These are phyloP conservation scores for Drosophila colorata DNA, from an alignment of 2,888 invertebrate species.

Conservation along the genomic window DNA sequence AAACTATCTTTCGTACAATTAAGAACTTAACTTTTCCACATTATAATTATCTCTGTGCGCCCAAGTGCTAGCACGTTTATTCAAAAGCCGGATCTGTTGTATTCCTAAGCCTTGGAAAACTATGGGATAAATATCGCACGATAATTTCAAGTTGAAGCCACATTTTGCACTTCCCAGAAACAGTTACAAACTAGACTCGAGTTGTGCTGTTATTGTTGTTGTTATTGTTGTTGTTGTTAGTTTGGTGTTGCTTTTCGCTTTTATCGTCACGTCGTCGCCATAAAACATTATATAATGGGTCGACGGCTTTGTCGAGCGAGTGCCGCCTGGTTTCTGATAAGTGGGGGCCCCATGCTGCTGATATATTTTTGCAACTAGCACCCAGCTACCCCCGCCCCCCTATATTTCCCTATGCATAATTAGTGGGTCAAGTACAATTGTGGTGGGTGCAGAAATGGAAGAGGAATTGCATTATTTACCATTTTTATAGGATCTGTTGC, in stretches of 20 bases:
- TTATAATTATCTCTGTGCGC: neutral
- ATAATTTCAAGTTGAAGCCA: slow-evolving; percentile 8
- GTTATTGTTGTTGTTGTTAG: slow-evolving; percentile 6
- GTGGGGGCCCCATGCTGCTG: neutral
- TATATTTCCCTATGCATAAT: slow-evolving; percentile 35
- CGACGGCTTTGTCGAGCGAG: slow-evolving; percentile 22
- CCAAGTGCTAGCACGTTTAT: slow-evolving; percentile 3
- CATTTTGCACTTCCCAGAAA: slow-evolving; percentile 26
- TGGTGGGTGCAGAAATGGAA: slow-evolving; percentile 11
- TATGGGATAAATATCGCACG: slow-evolving; percentile 19
- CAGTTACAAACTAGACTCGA: slow-evolving; percentile 19
- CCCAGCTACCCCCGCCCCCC: neutral
- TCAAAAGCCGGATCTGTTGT: neutral
- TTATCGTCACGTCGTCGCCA: slow-evolving; percentile 70
- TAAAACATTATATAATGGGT: slow-evolving; percentile 64
- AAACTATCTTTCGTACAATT: neutral
- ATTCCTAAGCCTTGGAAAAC: neutral
- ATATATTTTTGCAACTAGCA: slow-evolving; percentile 17
- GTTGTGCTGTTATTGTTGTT: slow-evolving; percentile 9
- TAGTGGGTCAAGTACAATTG: slow-evolving; percentile 71
- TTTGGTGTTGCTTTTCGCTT: slow-evolving; percentile 24
- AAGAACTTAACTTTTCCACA: neutral
- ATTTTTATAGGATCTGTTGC: slow-evolving; percentile 33
- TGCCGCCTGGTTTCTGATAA: slow-evolving; percentile 34
- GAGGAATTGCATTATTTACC: slow-evolving; percentile 35